Base-by-base conservation (phyloP, 1,140 invertebrate genomes). In the Melipona quadrifasciata region DNA sequence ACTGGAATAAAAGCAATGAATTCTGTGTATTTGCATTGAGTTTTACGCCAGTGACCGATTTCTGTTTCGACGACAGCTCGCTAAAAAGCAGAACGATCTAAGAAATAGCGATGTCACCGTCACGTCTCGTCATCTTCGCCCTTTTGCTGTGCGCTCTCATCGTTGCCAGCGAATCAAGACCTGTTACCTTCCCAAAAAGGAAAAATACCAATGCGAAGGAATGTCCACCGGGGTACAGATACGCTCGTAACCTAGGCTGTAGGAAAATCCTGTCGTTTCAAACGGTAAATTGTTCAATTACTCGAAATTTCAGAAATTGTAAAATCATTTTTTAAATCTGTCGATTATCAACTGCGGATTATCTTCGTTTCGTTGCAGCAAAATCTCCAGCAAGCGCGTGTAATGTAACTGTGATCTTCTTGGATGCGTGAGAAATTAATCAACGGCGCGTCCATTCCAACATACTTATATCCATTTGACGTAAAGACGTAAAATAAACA, bases 211-310 rank as follows among this genome's bases (percentile, higher is more conserved):
- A 11, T 11, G 4, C 2, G 24, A 76, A 31, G 19, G 51, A 17
- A 11, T 89, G 88, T 27, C 84, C 87, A n/a, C 17, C 47, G 0
- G 88, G 87, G 12, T 86, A 89, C 34, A 81, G 17, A 34, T 34
- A 16, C 12, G 11, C 55, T 53, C 87, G 80, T 39, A 83, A 31
- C 14, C 3, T 85, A 27, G 88, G 77, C 12, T 89, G 87, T 47
- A 80, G 84, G 4, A 76, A 71, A 64, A 1, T 75, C 1, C 5
- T 73, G 53, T 5, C 2, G 10, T 0, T 1, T 1, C 4, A 0
- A 6, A 10, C 8, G 76, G 55, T 84, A 72, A 84, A 27, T 4
- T 8, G 14, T 53, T 39, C 24, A 47, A n/a, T n/a, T 6, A 47
- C 39, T 47, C 39, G 0, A 6, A 3, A 61, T 6, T 14, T 1